These are phyloP conservation scores for Siphonodentalium dalli DNA, from an alignment of 2,888 invertebrate species.

Conservation along the genomic window DNA sequence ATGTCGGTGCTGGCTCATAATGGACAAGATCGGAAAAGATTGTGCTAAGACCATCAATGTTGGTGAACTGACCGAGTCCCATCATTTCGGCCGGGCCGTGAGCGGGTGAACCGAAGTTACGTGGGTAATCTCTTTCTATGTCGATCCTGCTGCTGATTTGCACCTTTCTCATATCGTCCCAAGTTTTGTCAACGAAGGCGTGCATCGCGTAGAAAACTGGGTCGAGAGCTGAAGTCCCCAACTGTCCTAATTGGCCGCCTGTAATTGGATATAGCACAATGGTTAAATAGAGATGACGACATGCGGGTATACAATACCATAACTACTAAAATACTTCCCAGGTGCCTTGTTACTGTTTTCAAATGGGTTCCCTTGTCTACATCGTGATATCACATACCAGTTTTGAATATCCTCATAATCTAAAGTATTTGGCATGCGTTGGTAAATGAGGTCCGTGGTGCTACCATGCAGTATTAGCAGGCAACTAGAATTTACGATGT, in stretches of 20 bases:
- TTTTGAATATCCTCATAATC: too few species aligned
- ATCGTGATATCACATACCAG: too few species aligned
- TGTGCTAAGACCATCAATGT: slow-evolving; percentile 44
- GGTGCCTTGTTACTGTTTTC: too few species aligned
- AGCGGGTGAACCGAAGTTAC: slow-evolving; percentile 33
- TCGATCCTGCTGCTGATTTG: slow-evolving; percentile 33
- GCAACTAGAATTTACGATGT: too few species aligned
- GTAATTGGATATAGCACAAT: too few species aligned
- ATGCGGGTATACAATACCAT: too few species aligned
- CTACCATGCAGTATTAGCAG: too few species aligned
- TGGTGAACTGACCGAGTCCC: slow-evolving; percentile 42
- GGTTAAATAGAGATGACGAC: too few species aligned
- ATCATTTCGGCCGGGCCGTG: slow-evolving; percentile 34
- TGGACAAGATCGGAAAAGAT: slow-evolving; percentile 34
- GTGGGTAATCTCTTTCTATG: slow-evolving; percentile 37
- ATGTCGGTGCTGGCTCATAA: slow-evolving; percentile 34
- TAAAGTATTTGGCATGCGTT: too few species aligned
- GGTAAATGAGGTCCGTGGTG: too few species aligned
- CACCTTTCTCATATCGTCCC: slow-evolving; percentile 42
- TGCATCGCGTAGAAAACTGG: slow-evolving; percentile 51
- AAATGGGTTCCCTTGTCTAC: too few species aligned
- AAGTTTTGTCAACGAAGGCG: slow-evolving; percentile 48
- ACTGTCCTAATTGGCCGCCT: slow-evolving; percentile 43
- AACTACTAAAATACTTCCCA: too few species aligned
- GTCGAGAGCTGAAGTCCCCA: slow-evolving; percentile 48